Percentiles rank a stretch among this genome's conserved stretches.
These are phyloP conservation scores for Sceloporus undulatus DNA, from an alignment of 2,113 vertebrate genomes.

Conservation along the genomic window DNA sequence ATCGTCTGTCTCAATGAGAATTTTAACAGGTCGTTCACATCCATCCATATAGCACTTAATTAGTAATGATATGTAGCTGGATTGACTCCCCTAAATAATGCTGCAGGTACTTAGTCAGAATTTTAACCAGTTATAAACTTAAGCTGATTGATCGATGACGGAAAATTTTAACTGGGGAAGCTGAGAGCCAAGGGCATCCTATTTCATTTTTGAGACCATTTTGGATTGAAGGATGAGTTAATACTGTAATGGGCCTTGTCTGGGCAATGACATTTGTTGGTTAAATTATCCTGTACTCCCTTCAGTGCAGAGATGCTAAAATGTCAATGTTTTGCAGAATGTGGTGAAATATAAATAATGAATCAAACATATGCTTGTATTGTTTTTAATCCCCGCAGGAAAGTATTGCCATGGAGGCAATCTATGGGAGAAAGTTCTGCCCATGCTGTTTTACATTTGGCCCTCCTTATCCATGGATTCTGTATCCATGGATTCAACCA, in stretches of 20 bases:
- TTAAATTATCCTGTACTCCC: neutral
- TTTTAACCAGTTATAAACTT: slow-evolving; percentile 10
- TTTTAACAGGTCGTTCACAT: neutral
- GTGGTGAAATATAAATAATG: neutral
- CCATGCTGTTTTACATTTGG: neutral
- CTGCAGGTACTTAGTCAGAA: neutral
- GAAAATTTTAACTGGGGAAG: slow-evolving; percentile 5
- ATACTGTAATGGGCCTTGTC: neutral
- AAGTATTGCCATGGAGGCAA: neutral
- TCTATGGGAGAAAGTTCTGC: neutral
- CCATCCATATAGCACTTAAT: slow-evolving; percentile 3
- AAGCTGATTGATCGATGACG: neutral
- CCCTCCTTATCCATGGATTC: too few relatives aligned
- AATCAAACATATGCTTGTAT: neutral
- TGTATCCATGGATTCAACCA: too few relatives aligned
- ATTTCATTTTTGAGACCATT: neutral
- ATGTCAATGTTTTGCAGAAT: neutral
- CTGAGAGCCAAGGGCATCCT: neutral
- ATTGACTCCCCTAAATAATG: neutral
- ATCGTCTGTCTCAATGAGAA: neutral
- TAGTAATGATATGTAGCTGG: neutral
- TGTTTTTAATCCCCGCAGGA: neutral
- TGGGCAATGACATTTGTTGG: neutral
- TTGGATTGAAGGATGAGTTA: neutral
- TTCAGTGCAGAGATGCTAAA: neutral